These are phyloP conservation scores for Spinus olivaceus DNA, from an alignment of 2,797 vertebrate species.

Conservation along the genomic window DNA sequence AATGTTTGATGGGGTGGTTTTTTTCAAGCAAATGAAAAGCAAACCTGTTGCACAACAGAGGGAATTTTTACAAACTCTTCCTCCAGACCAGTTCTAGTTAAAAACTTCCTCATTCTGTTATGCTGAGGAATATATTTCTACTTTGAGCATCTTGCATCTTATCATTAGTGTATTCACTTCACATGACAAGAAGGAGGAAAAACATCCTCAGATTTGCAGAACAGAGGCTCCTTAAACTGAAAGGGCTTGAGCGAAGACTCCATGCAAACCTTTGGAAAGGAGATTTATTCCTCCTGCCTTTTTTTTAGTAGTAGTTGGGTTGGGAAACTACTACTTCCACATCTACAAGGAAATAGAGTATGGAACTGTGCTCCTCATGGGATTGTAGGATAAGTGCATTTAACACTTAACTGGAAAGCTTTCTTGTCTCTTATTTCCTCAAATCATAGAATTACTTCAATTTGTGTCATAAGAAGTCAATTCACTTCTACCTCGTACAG, in stretches of 20 bases:
- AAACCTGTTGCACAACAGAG: slow-evolving; percentile 14
- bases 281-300: background rate
- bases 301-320: background rate
- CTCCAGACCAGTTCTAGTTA: background rate
- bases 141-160: background rate
- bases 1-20: background rate
- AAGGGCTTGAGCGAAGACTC: background rate
- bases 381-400: background rate
- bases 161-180: background rate
- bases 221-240: background rate
- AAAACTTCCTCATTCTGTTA: slow-evolving; percentile 35
- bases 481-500: background rate
- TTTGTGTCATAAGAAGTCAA: background rate
- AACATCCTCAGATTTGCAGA: background rate
- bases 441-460: background rate
- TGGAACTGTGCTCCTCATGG: background rate
- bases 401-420: background rate
- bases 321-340: background rate
- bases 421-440: background rate
- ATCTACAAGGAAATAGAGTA: background rate
- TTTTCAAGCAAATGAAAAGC: background rate
- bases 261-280: background rate
- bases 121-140: background rate
- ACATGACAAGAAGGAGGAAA: background rate
- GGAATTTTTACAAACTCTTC: slow-evolving; percentile 27